Percentiles rank a stretch among this genome's conserved stretches.
Conservation (phyloP, 1,140 invertebrate species). For the Schlechtendalia chinensis region DNA sequence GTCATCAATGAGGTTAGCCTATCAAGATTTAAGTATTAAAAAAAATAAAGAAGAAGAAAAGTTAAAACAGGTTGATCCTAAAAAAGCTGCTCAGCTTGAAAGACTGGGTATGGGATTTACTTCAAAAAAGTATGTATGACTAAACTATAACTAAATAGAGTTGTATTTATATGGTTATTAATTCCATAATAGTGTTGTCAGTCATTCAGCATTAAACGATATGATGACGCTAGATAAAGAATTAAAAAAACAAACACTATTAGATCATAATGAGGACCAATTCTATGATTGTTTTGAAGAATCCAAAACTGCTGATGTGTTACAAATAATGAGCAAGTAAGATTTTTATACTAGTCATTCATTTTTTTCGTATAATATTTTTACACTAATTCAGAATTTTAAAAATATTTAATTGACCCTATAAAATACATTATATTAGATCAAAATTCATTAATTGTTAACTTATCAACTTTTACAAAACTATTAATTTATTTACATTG, state of each 20-base stretch:
- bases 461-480: no score
- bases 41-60: conserved; percentile 78
- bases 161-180: conserved; percentile 52
- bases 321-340: conserved; percentile 42
- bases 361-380: background rate
- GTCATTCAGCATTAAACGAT: conserved; percentile 88
- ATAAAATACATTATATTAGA: background rate
- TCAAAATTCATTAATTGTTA: no score
- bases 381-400: background rate
- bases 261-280: conserved; percentile 58
- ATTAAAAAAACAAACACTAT: conserved; percentile 88
- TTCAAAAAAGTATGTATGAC: conserved; percentile 58
- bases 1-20: conserved; percentile 81
- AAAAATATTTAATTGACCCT: background rate
- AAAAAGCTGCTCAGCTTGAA: conserved; percentile 85
- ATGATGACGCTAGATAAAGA: conserved; percentile 85
- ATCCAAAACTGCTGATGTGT: conserved; percentile 7
- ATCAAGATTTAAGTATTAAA: conserved; percentile 78
- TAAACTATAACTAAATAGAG: background rate
- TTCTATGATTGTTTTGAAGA: conserved; percentile 58
- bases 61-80: conserved; percentile 74
- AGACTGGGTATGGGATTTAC: conserved; percentile 77
- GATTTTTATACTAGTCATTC: background rate
- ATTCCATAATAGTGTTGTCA: conserved; percentile 67
- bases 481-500: no score